Conservation (phyloP, 2,888 invertebrate genomes). For the Campoplex capitator region DNA sequence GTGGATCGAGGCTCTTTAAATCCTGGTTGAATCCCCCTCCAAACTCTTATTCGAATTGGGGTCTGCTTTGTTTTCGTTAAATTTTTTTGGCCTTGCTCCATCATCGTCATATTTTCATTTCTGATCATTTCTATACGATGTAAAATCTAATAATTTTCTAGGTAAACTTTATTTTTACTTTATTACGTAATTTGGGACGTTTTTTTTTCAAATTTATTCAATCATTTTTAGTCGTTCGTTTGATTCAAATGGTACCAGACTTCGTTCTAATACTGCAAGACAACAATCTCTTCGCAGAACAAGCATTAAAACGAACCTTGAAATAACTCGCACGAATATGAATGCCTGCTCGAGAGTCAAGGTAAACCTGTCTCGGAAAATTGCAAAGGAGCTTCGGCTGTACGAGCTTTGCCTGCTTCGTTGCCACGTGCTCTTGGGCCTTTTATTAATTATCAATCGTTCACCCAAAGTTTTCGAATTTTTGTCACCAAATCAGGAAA, state of each 20-base stretch:
- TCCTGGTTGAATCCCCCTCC: not conserved
- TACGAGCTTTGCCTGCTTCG: not conserved
- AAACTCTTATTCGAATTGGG: not conserved
- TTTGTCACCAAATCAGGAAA: not conserved
- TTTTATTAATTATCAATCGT: not conserved
- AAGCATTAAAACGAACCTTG: conserved; percentile 34
- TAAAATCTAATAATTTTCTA: no score
- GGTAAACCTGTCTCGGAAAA: conserved; percentile 42
- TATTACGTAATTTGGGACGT: not conserved
- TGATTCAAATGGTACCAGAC: not conserved
- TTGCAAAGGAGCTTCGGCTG: not conserved
- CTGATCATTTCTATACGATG: not conserved
- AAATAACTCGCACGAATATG: conserved; percentile 5
- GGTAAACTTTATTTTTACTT: not conserved
- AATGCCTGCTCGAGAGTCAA: conserved; percentile 34
- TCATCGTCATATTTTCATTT: not conserved
- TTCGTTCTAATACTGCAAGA: not conserved
- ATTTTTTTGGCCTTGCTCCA: not conserved
- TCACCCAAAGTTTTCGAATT: not conserved
- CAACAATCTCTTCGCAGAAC: conserved; percentile 19
- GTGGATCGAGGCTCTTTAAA: not conserved
- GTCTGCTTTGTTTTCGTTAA: not conserved
- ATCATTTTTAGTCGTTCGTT: not conserved
- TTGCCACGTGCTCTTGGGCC: conserved; percentile 25
- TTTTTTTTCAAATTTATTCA: not conserved